A percentile compares a stretch with the other conserved stretches of the same genome.
Evolutionary conservation across 2,797 vertebrate genomes (phyloP).

Genomic region (Dendrocincla tyrannina): DNA sequence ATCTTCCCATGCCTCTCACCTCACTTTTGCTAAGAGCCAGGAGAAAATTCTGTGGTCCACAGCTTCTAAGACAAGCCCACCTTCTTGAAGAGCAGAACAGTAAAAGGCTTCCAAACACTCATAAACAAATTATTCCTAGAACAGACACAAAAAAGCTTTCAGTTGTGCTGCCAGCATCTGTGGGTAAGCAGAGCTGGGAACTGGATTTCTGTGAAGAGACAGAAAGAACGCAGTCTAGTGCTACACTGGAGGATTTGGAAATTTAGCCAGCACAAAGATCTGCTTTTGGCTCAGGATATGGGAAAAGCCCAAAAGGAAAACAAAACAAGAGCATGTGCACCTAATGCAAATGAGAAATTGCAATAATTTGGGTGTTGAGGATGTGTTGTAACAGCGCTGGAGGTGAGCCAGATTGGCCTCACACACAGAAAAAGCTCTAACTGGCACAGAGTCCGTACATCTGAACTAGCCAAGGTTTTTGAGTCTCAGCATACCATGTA

Average conservation of each 20-base stretch:
- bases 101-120: not conserved
- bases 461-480: not conserved
- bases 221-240: not conserved
- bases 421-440: not conserved
- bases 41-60: not conserved
- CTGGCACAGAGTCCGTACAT: not conserved
- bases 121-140: not conserved
- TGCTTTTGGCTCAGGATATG: not conserved
- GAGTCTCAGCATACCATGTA: not conserved
- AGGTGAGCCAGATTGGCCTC: not conserved
- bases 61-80: not conserved
- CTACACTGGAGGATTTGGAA: not conserved
- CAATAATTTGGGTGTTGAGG: not conserved
- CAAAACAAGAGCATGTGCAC: not conserved
- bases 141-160: not conserved
- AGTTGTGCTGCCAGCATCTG: not conserved
- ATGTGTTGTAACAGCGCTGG: not conserved
- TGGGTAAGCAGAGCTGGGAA: not conserved
- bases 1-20: not conserved
- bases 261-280: not conserved
- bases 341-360: not conserved
- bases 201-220: not conserved
- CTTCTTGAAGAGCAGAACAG: not conserved
- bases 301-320: not conserved
- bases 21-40: not conserved